Base-by-base conservation (phyloP, 2,797 vertebrate genomes). In the Hippoglossus hippoglossus region DNA sequence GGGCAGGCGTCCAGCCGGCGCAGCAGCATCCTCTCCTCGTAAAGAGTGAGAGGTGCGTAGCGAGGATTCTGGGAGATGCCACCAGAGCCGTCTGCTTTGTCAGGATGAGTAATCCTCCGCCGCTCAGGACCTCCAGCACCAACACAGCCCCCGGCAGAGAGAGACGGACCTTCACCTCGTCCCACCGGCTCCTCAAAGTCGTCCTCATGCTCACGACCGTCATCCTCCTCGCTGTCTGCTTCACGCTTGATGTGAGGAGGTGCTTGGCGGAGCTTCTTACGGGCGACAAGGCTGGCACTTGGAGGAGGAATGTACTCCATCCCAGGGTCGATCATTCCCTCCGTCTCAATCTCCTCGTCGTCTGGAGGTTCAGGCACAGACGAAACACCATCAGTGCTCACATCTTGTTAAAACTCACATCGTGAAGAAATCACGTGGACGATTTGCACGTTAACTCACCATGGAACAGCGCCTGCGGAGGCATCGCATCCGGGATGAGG, bases 401-500 rank as follows among this genome's bases (percentile, higher is more conserved):
- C 26, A 46, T 5, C 44, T 13, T 13, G 36, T 12, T 39, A 39
- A 7, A 16, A 16, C 4, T 26, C 3, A 57, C 24, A 11, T 18
- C 15, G 31, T 12, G n/a, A 22, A 8, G 41, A 22, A 34, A 22
- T 19, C 10, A 4, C 5, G 4, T 10, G 25, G 51, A 16, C 4
- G 3, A 13, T 19, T n/a, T 41, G 25, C 28, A 36, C 0, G 1
- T 4, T 0, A 9, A 66, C 96, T 95, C 92, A 98, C 98, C 97
- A 0, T 99, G 98, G 87, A 99, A 99, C 4, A 99, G 90, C 0
- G 98, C 98, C 89, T 98, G 96, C 0, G 98, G 98, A 0, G 98
- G 98, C 98, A 99, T 99, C 73, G 96, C 95, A 0, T 99, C 98
- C 0, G 98, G 98, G 80, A 99, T 98, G 41, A 99, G 96, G 89